A percentile compares a stretch with the other conserved stretches of the same genome.
phyloP scores from a whole-genome alignment of 2,888 invertebrate genomes.

The Aricia artaxerxes region DNA sequence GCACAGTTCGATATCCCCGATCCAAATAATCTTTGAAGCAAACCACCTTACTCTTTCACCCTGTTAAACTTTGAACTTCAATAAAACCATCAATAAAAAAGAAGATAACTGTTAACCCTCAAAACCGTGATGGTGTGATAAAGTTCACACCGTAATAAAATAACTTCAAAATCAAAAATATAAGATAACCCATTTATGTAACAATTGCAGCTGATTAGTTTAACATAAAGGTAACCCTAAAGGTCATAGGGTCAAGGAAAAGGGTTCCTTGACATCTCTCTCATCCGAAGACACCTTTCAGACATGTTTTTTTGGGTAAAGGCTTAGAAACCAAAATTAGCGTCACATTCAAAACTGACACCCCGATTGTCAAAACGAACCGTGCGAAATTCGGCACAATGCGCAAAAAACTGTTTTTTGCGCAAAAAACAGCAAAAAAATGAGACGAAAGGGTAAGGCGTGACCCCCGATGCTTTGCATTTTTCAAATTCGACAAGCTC shows the following conservation, averaged over 20 bases:
- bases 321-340: conserved; percentile 74
- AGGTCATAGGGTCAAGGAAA: conserved; percentile 62
- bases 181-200: conserved; percentile 33
- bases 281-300: conserved; percentile 60
- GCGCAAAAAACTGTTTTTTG: conserved; percentile 50
- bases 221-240: conserved; percentile 50
- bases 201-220: conserved; percentile 56
- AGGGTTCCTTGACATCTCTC: conserved; percentile 60
- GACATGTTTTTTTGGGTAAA: conserved; percentile 56
- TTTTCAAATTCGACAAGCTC: conserved; percentile 37
- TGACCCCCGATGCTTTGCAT: conserved; percentile 36
- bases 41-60: neutral
- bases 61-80: neutral
- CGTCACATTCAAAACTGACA: conserved; percentile 71
- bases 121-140: neutral
- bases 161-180: neutral
- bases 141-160: conserved; percentile 7
- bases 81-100: neutral
- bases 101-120: neutral
- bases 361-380: conserved; percentile 63
- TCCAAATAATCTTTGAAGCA: neutral
- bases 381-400: conserved; percentile 75
- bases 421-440: conserved; percentile 47
- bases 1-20: neutral
- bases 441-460: conserved; percentile 52